A percentile compares a stretch with the other conserved stretches of the same genome.
These are phyloP conservation scores for Galagoides demidoff DNA, from an alignment of 2,797 vertebrate genomes.

Conservation along the genomic window DNA sequence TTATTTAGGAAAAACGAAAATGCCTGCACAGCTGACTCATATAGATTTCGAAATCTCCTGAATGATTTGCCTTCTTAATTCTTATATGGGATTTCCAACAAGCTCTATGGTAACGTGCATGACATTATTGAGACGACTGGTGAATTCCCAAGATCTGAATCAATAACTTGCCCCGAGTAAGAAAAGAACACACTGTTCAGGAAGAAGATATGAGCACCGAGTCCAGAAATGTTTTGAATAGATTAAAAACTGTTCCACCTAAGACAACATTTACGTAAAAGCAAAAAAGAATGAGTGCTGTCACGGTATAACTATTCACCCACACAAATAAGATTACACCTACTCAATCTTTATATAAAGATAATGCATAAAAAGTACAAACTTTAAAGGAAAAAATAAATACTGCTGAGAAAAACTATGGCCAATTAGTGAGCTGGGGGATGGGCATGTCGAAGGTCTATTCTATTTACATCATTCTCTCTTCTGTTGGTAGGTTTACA, in stretches of 20 bases:
- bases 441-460: background rate
- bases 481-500: background rate
- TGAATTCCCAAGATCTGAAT: background rate
- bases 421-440: background rate
- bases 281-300: background rate
- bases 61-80: slow-evolving; percentile 8
- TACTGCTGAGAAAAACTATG: background rate
- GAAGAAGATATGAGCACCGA: background rate
- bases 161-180: background rate
- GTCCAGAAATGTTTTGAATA: background rate
- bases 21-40: background rate
- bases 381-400: background rate
- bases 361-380: background rate
- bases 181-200: background rate
- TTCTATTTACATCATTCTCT: background rate
- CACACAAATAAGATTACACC: background rate
- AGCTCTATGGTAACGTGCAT: background rate
- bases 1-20: slow-evolving; percentile 34
- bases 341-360: background rate
- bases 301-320: background rate
- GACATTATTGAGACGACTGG: background rate
- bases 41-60: slow-evolving; percentile 8
- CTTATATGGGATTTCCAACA: background rate
- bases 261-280: background rate
- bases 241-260: background rate